Conservation (phyloP, 2,797 vertebrate genomes). For the Sardinella longiceps region DNA sequence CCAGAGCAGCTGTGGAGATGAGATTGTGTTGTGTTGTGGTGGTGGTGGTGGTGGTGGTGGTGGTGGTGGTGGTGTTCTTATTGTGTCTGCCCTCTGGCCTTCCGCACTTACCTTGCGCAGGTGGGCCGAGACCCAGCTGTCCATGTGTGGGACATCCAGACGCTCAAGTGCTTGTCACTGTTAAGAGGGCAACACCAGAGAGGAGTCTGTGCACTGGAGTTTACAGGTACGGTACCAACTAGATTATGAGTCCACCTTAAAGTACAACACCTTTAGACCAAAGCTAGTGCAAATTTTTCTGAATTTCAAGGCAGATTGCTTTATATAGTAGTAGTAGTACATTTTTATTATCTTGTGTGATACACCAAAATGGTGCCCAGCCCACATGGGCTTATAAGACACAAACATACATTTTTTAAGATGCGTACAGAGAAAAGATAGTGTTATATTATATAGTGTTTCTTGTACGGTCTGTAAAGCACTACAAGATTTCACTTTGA, state of each 20-base stretch:
- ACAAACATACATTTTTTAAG: no score
- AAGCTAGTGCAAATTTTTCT: not conserved
- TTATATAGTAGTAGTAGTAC: no score
- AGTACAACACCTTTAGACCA: not conserved
- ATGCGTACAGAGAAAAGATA: no score
- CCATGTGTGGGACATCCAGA: conserved; percentile 94
- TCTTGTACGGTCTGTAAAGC: no score
- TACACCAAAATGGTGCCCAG: no score
- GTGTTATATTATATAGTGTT: no score
- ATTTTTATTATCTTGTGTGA: no score
- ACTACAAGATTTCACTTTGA: no score
- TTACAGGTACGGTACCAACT: conserved; percentile 79
- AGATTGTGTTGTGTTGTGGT: not conserved
- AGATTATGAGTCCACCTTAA: not conserved
- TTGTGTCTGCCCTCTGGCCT: conserved; percentile 14
- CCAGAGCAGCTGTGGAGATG: not conserved
- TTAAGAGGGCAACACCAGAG: conserved; percentile 89
- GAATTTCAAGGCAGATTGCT: no score
- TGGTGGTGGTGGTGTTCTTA: not conserved
- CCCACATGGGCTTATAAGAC: no score
- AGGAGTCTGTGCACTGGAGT: conserved; percentile 92
- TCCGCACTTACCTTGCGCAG: conserved; percentile 65
- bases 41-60: no score
- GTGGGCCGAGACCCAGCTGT: conserved; percentile 93
- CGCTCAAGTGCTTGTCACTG: conserved; percentile 90